Conservation (phyloP, 2,113 vertebrate genomes). For the Embiotoca jacksoni region DNA sequence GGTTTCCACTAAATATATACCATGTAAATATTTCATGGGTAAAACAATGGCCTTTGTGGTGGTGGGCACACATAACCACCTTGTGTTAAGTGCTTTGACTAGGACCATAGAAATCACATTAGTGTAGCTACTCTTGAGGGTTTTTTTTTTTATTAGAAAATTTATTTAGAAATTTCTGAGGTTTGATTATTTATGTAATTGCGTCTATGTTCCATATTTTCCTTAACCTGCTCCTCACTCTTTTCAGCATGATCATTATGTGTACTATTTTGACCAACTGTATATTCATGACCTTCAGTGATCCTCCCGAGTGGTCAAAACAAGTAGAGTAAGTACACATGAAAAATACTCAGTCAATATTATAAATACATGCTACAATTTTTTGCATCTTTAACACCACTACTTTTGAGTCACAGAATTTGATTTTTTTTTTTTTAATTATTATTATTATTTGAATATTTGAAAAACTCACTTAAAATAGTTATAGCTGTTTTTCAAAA, state of each 20-base stretch:
- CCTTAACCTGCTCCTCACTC: slow-evolving; percentile 86
- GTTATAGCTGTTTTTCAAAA: neutral
- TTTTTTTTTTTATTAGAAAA: no score
- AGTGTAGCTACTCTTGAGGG: neutral
- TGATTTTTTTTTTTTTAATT: neutral
- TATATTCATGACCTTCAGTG: slow-evolving; percentile 99
- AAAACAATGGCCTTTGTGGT: slow-evolving; percentile 58
- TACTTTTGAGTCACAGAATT: neutral
- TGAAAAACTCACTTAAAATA: neutral
- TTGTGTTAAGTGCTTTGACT: slow-evolving; percentile 54
- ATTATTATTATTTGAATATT: no score
- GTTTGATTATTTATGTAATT: neutral
- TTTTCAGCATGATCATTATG: slow-evolving; percentile 99
- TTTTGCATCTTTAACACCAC: neutral
- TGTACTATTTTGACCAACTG: slow-evolving; percentile 99
- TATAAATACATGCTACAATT: slow-evolving; percentile 17
- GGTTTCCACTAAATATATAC: slow-evolving; percentile 52
- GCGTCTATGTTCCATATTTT: slow-evolving; percentile 52
- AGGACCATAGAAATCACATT: slow-evolving; percentile 5
- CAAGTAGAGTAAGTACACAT: slow-evolving; percentile 95
- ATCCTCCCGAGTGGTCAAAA: slow-evolving; percentile 98
- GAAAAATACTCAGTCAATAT: neutral
- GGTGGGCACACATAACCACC: slow-evolving; percentile 26
- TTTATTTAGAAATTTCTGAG: neutral
- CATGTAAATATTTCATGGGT: slow-evolving; percentile 63